Conservation (phyloP, 2,113 vertebrate species). For the Osmerus eperlanus region DNA sequence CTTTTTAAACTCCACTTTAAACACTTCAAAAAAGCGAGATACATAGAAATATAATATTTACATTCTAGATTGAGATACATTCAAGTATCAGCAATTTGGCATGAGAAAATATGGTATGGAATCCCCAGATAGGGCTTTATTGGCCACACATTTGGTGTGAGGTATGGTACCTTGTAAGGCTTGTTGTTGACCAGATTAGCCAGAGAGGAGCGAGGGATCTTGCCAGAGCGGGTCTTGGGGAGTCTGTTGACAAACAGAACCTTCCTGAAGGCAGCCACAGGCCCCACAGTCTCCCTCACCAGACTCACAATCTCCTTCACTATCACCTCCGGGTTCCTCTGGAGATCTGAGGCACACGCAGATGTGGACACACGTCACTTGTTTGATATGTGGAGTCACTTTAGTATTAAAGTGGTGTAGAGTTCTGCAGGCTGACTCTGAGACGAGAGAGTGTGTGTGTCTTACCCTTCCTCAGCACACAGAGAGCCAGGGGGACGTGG, state of each 20-base stretch:
- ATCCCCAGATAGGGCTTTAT: no score
- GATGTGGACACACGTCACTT: not conserved
- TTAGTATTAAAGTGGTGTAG: no score
- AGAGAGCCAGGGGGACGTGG: slow-evolving; percentile 86
- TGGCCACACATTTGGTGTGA: not conserved
- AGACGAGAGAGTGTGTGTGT: not conserved
- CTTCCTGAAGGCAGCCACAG: slow-evolving; percentile 88
- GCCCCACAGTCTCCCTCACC: slow-evolving; percentile 84
- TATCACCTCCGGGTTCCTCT: slow-evolving; percentile 64
- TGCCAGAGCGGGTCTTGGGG: slow-evolving; percentile 95
- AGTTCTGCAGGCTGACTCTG: no score
- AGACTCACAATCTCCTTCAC: slow-evolving; percentile 76
- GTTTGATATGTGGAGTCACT: not conserved
- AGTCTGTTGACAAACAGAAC: slow-evolving; percentile 81
- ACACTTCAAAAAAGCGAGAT: no score
- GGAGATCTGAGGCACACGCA: slow-evolving; percentile 65
- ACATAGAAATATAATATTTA: no score
- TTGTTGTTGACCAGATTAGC: slow-evolving; percentile 85
- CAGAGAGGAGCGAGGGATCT: slow-evolving; percentile 87
- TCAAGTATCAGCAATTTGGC: no score
- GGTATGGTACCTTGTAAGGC: slow-evolving; percentile 78
- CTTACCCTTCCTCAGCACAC: slow-evolving; percentile 87
- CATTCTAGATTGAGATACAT: no score
- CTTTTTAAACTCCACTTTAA: no score
- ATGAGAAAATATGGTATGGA: no score